Percentiles rank a stretch among this genome's conserved stretches.
Conservation (phyloP, 2,888 invertebrate genomes). For the Ophion slaviceki region DNA sequence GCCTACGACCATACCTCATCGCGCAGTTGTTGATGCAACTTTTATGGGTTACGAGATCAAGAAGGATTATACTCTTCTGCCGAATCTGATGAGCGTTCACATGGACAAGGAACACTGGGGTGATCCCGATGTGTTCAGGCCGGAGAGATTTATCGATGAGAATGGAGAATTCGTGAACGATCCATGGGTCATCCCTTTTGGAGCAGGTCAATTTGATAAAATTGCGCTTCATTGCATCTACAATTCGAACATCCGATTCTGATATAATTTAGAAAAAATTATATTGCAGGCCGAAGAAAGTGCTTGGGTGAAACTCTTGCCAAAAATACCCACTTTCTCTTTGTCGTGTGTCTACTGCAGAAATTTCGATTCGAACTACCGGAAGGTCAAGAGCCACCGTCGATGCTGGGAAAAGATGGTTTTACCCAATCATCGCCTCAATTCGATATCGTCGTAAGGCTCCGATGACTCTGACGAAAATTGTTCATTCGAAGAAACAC, state of each 20-base stretch:
- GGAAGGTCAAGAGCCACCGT: constrained; percentile 87
- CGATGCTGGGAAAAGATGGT: constrained; percentile 88
- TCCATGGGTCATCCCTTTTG: constrained; percentile 75
- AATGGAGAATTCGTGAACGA: constrained; percentile 84
- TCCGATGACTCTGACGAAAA: constrained; percentile 40
- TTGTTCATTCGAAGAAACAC: background rate
- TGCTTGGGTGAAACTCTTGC: constrained; percentile 92
- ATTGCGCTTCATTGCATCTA: constrained; percentile 10
- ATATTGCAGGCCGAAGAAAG: constrained; percentile 86
- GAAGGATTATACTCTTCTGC: constrained; percentile 86
- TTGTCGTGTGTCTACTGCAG: constrained; percentile 89
- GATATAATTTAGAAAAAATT: background rate
- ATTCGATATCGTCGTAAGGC: constrained; percentile 62
- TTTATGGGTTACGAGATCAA: constrained; percentile 90
- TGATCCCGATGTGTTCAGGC: constrained; percentile 89
- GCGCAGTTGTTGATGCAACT: constrained; percentile 88
- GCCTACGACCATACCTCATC: constrained; percentile 91
- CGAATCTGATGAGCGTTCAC: constrained; percentile 89
- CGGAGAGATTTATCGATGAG: constrained; percentile 89
- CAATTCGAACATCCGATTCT: background rate
- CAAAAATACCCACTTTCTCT: constrained; percentile 90
- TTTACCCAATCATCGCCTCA: constrained; percentile 85
- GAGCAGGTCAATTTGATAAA: constrained; percentile 67
- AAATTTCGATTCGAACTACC: constrained; percentile 88
- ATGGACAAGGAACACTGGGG: constrained; percentile 88